Evolutionary conservation across 2,797 vertebrate genomes (phyloP).

Genomic region (Cyprinella venusta): DNA sequence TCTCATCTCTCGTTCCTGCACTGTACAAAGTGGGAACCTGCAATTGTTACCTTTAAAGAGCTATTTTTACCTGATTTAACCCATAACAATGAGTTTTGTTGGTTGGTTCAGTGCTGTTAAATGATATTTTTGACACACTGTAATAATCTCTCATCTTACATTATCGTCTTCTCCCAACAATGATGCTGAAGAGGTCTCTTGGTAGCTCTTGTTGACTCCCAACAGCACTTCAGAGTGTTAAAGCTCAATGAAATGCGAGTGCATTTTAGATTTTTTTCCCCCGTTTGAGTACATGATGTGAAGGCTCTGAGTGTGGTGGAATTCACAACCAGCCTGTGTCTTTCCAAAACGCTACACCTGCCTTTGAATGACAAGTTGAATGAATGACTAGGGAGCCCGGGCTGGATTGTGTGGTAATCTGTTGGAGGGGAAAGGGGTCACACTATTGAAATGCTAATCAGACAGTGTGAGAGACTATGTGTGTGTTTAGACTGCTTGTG

Average conservation of each 20-base stretch:
- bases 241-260: neutral
- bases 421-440: slow-evolving; percentile 58
- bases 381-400: slow-evolving; percentile 38
- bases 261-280: neutral
- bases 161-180: neutral
- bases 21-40: neutral
- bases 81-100: neutral
- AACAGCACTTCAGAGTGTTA: neutral
- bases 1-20: neutral
- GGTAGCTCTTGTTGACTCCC: neutral
- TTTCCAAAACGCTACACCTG: slow-evolving; percentile 34
- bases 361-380: slow-evolving; percentile 37
- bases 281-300: neutral
- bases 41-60: neutral
- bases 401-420: slow-evolving; percentile 51
- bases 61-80: neutral
- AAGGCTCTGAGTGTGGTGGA: slow-evolving; percentile 16
- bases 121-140: neutral
- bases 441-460: slow-evolving; percentile 61
- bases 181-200: neutral
- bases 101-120: neutral
- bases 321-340: slow-evolving; percentile 15
- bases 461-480: slow-evolving; percentile 31
- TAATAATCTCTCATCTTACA: neutral
- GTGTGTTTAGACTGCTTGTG: slow-evolving; percentile 32